Evolutionary conservation across 2,113 vertebrate genomes (phyloP), one percentile per base, ranked within the genome.

Genomic region (Pomatorhinus ruficollis): DNA sequence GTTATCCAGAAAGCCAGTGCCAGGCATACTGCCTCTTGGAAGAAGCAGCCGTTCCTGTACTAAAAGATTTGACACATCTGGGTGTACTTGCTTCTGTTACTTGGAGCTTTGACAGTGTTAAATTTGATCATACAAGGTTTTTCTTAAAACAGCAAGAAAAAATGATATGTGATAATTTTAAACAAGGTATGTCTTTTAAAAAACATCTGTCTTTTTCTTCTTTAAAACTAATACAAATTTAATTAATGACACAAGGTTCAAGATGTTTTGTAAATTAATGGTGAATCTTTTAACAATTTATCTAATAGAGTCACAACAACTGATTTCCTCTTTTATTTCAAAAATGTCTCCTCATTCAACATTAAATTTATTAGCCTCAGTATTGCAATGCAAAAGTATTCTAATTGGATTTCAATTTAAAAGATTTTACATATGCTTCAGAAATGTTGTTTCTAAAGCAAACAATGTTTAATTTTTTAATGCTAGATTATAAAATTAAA

Each of bases 121-220:
- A 92, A 91, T 98, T 98, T 94, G 98, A 98, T 76, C 93, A 98
- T 30, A 98, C 98, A 87, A 97, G 98, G 28, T 98, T 98, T 95
- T 97, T 98, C 86, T 96, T 98, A 91, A 98, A 98, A 54, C 97
- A 98, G 74, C 98, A 98, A 96, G 98, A 98, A 85, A 98, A 98
- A 96, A 37, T 96, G 60, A 57, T 98, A 81, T 96, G 81, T 28
- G 97, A 98, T 94, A 20, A 4, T 75, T 66, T 97, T 88, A 90
- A 96, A 83, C 93, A 97, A 97, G 98, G 98, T 98, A 94, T 15
- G 80, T 66, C 2, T 82, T 74, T 87, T 76, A 3, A 8, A 25
- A 78, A 77, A 77, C 19, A 4, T 10, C 7, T 33, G 2, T 3
- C 45, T 14, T n/a, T 78, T 3, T 45, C 20, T n/a, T 79, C 49